These are phyloP conservation scores for Epinotia nisella DNA, from an alignment of 2,888 invertebrate genomes.

Conservation along the genomic window DNA sequence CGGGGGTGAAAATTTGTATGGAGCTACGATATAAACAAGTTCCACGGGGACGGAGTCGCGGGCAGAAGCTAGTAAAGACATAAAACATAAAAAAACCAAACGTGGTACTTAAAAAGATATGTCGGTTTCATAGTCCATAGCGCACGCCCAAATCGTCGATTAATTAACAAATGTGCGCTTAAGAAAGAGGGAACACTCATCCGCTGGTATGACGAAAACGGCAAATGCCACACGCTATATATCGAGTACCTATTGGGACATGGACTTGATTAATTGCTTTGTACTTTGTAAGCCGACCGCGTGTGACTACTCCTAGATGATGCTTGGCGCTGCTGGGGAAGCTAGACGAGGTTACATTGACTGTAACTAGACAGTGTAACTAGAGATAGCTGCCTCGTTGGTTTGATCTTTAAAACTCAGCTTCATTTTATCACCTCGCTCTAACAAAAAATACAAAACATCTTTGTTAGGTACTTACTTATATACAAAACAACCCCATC, in stretches of 20 bases:
- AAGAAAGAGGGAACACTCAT: constrained; percentile 21
- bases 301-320: constrained; percentile 11
- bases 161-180: constrained; percentile 17
- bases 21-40: too few species aligned
- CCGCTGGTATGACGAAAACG: constrained; percentile 21
- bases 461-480: too few species aligned
- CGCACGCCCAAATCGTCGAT: constrained; percentile 15
- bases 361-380: not conserved
- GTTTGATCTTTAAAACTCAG: not conserved
- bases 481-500: not conserved
- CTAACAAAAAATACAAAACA: not conserved
- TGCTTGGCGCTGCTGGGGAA: constrained; percentile 9
- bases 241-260: constrained; percentile 21
- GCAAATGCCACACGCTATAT: constrained; percentile 11
- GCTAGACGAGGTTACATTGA: not conserved
- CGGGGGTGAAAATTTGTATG: too few species aligned
- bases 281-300: not conserved
- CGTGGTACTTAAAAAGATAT: not conserved
- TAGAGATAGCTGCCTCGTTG: not conserved
- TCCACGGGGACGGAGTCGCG: too few species aligned
- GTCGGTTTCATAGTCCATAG: constrained; percentile 12
- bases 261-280: not conserved
- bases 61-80: too few species aligned
- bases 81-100: not conserved
- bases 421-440: too few species aligned